phyloP scores from a whole-genome alignment of 2,797 vertebrate genomes.

The Agapornis canus region DNA sequence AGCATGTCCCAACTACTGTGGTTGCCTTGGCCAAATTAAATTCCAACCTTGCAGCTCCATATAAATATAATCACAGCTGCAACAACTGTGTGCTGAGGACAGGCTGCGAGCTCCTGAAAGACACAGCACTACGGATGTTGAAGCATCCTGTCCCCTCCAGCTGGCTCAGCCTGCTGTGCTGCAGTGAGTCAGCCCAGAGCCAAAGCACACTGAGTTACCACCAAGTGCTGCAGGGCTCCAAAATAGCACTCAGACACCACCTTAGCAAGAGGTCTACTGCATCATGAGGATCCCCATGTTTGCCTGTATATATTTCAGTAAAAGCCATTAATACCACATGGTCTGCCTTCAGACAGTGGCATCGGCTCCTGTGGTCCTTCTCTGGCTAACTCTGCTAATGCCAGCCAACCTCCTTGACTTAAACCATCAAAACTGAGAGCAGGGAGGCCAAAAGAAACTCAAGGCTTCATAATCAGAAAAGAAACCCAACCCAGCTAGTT shows the following conservation, averaged over 20 bases:
- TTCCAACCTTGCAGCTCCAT: neutral
- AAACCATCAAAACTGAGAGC: neutral
- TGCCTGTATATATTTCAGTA: neutral
- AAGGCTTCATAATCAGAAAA: neutral
- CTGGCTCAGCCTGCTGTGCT: neutral
- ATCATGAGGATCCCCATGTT: neutral
- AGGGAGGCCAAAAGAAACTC: neutral
- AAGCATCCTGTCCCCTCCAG: neutral
- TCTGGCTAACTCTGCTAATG: neutral
- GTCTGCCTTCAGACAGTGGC: neutral
- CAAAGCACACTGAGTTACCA: neutral
- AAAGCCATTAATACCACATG: neutral
- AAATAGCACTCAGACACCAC: neutral
- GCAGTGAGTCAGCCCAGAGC: neutral
- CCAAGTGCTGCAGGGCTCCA: neutral
- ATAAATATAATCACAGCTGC: neutral
- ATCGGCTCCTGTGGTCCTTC: neutral
- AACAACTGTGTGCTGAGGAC: neutral
- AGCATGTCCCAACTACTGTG: neutral
- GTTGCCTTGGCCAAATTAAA: neutral
- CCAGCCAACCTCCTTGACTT: neutral
- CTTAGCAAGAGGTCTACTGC: neutral
- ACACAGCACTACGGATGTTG: neutral
- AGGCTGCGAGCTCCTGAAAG: neutral
- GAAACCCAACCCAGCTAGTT: neutral